Evolutionary conservation across 2,888 invertebrate genomes (phyloP).

Genomic region (Phaedon cochleariae): DNA sequence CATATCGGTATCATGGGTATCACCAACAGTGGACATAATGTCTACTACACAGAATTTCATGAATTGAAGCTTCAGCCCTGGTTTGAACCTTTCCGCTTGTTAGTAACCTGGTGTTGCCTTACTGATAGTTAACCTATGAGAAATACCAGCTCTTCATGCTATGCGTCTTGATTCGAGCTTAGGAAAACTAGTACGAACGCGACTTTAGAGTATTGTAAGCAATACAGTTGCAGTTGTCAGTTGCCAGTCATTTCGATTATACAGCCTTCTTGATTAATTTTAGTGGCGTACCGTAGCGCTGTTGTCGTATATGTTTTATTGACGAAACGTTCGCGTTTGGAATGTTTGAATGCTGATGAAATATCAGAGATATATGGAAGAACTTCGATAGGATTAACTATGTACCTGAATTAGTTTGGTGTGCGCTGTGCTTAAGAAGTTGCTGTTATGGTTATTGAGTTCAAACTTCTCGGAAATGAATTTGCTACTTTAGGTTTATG

Average conservation of each 20-base stretch:
- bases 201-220: slow-evolving; percentile 42
- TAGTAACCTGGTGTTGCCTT: no score
- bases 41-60: no score
- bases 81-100: no score
- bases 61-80: no score
- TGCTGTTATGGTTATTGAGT: no score
- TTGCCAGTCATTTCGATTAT: slow-evolving; percentile 45
- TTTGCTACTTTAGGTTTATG: no score
- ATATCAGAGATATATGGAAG: not conserved
- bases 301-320: slow-evolving; percentile 33
- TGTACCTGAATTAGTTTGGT: not conserved
- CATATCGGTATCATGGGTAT: no score
- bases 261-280: slow-evolving; percentile 53
- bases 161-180: not conserved
- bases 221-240: slow-evolving; percentile 47
- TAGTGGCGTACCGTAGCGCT: slow-evolving; percentile 34
- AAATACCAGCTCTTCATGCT: not conserved
- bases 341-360: not conserved
- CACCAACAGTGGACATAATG: no score
- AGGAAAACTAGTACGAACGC: slow-evolving; percentile 19
- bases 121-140: no score
- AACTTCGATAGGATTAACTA: no score
- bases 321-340: not conserved
- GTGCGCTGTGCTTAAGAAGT: no score
- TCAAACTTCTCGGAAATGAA: no score